Evolutionary conservation across 2,113 vertebrate genomes (phyloP).

Genomic region (Spea multiplicata): DNA sequence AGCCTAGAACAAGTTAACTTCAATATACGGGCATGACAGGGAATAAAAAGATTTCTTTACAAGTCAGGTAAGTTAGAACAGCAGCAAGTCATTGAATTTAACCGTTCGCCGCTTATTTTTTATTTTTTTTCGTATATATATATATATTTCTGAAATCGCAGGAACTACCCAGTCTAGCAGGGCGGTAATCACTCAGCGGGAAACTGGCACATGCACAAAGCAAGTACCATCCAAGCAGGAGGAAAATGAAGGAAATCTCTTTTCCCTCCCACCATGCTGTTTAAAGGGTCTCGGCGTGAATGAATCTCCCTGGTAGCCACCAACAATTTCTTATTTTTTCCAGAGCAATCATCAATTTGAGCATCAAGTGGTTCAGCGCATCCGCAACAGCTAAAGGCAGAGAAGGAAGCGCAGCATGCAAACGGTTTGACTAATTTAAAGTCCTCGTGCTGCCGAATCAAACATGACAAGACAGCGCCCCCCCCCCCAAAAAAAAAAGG

Average conservation of each 20-base stretch:
- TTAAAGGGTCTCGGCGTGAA: conserved; percentile 55
- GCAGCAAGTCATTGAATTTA: conserved; percentile 47
- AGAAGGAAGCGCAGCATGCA: conserved; percentile 62
- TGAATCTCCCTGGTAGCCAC: conserved; percentile 57
- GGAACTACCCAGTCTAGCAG: conserved; percentile 59
- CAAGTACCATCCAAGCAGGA: conserved; percentile 51
- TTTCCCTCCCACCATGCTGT: conserved; percentile 50
- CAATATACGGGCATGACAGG: conserved; percentile 5
- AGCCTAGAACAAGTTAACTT: conserved; percentile 38
- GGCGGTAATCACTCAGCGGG: conserved; percentile 61
- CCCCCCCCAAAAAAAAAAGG: conserved; percentile 60
- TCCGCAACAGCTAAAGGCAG: conserved; percentile 55
- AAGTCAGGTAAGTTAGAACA: conserved; percentile 45
- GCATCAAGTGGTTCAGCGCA: conserved; percentile 62
- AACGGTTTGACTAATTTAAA: conserved; percentile 72
- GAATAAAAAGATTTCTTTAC: conserved; percentile 38
- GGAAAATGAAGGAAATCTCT: conserved; percentile 55
- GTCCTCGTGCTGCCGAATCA: conserved; percentile 66
- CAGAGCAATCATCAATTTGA: conserved; percentile 66
- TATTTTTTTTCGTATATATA: conserved; percentile 48
- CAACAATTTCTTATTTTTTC: conserved; percentile 59
- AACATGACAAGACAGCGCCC: conserved; percentile 67
- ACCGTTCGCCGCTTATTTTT: conserved; percentile 39
- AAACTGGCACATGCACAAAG: conserved; percentile 55
- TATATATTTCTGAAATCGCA: conserved; percentile 57